A percentile compares a stretch with the other conserved stretches of the same genome.
Conservation (phyloP, 2,797 vertebrate genomes). For the Phalanger gymnotis region DNA sequence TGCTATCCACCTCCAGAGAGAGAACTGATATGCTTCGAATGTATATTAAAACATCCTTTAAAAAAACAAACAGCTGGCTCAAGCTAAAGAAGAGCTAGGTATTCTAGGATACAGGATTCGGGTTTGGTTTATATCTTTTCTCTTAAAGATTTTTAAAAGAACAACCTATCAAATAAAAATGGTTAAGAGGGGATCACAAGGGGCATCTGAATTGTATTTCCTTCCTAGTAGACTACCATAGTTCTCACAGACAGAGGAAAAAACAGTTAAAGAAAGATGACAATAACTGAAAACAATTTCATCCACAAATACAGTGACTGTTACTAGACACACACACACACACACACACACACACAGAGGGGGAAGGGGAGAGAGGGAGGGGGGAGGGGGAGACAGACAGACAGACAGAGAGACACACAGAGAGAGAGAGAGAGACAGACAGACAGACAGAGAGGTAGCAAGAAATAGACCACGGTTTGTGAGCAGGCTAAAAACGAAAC, state of each 20-base stretch:
- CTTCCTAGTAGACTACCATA: background rate
- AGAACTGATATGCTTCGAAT: background rate
- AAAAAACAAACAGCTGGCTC: background rate
- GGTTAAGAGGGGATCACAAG: background rate
- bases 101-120: background rate
- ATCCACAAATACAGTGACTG: background rate
- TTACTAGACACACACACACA: no score
- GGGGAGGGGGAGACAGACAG: no score
- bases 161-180: background rate
- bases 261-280: background rate
- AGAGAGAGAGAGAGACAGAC: background rate
- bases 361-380: background rate
- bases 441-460: fast-evolving
- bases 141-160: background rate
- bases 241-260: background rate
- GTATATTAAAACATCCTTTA: background rate
- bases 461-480: background rate
- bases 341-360: no score
- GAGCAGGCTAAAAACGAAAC: background rate
- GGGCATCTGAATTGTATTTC: background rate
- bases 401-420: no score
- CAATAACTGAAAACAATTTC: background rate
- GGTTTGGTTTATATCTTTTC: background rate
- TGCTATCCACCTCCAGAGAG: background rate
- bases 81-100: background rate